Evolutionary conservation across 1,140 invertebrate species (phyloP).

Genomic region (Achatina immaculata): DNA sequence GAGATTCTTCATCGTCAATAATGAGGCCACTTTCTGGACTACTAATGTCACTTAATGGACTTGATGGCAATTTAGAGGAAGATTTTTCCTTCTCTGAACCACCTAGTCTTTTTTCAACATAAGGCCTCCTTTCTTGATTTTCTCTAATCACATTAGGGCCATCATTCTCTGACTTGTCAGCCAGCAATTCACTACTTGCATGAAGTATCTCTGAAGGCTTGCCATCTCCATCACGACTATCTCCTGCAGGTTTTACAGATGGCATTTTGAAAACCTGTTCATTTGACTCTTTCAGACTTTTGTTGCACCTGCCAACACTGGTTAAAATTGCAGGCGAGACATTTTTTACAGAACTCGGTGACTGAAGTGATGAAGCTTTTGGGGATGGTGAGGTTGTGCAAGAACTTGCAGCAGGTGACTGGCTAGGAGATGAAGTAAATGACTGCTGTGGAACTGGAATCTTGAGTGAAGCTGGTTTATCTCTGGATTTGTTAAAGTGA

Average conservation of each 20-base stretch:
- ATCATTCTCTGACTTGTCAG: background rate
- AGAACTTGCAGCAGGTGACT: background rate
- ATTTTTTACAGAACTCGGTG: background rate
- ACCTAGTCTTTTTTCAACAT: background rate
- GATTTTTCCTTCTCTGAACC: conserved; percentile 12
- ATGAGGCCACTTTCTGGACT: conserved; percentile 69
- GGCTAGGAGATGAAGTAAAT: background rate
- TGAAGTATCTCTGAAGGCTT: conserved; percentile 6
- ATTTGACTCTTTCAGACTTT: background rate
- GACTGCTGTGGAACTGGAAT: background rate
- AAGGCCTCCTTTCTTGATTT: conserved; percentile 10
- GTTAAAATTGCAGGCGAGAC: background rate
- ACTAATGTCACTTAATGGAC: conserved; percentile 60
- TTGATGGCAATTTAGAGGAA: conserved; percentile 33
- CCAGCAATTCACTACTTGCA: background rate
- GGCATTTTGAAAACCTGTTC: conserved; percentile 34
- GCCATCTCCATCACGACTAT: background rate
- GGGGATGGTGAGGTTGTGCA: background rate
- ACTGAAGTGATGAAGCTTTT: conserved; percentile 1
- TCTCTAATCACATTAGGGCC: conserved; percentile 10
- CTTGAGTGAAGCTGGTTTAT: conserved; percentile 12
- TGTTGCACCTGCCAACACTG: background rate
- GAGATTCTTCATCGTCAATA: conserved; percentile 64
- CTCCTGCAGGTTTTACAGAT: conserved; percentile 3
- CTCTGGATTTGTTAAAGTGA: background rate